Evolutionary conservation across 2,888 invertebrate genomes (phyloP).

Genomic region (Cephus rjabovi): DNA sequence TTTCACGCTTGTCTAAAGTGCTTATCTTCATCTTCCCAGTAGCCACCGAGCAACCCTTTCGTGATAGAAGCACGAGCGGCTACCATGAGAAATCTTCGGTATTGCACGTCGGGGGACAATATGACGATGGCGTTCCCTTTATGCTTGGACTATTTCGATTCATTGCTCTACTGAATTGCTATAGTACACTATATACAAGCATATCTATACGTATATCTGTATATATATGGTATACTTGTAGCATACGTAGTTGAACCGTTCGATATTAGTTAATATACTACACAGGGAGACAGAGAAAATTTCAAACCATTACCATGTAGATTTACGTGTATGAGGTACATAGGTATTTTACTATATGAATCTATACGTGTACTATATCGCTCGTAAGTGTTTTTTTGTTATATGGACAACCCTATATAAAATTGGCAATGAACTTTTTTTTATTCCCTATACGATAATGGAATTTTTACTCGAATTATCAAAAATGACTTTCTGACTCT

Average conservation of each 20-base stretch:
- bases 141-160: slow-evolving; percentile 37
- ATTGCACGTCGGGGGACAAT: slow-evolving; percentile 33
- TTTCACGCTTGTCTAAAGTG: slow-evolving; percentile 43
- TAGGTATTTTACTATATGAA: too few species aligned
- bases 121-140: slow-evolving; percentile 20
- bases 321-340: not conserved
- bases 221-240: not conserved
- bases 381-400: not conserved
- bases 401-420: not conserved
- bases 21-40: slow-evolving; percentile 45
- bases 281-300: not conserved
- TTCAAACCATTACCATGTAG: not conserved
- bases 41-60: slow-evolving; percentile 19
- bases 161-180: slow-evolving; percentile 1
- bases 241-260: not conserved
- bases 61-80: not conserved
- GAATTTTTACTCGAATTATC: not conserved
- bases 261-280: not conserved
- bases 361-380: too few species aligned
- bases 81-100: slow-evolving; percentile 39
- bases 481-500: not conserved
- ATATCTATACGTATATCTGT: too few species aligned
- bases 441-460: not conserved
- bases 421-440: not conserved
- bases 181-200: not conserved